A percentile compares a stretch with the other conserved stretches of the same genome.
Evolutionary conservation across 1,140 invertebrate species (phyloP).

Genomic region (Drosophila tropicalis): DNA sequence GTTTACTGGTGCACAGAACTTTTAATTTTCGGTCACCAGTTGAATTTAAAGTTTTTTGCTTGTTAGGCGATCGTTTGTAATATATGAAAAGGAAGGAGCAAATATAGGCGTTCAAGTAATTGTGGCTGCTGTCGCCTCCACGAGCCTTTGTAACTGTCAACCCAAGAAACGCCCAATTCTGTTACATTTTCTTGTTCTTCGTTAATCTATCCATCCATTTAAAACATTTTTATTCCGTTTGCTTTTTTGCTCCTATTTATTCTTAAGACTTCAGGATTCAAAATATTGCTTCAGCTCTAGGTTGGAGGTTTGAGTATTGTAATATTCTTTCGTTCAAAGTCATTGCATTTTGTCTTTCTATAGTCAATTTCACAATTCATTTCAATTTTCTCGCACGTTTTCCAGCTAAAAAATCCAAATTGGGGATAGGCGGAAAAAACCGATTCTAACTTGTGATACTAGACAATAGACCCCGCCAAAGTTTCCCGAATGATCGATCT

Average conservation of each 20-base stretch:
- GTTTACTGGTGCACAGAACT: slow-evolving; percentile 66
- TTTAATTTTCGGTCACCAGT: slow-evolving; percentile 65
- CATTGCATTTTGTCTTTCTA: too few relatives aligned
- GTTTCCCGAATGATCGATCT: slow-evolving; percentile 51
- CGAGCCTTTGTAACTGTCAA: slow-evolving; percentile 41
- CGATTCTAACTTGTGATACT: neutral
- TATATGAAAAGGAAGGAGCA: slow-evolving; percentile 12
- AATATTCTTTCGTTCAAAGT: too few relatives aligned
- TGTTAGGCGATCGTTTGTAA: slow-evolving; percentile 62
- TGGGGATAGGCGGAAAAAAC: slow-evolving; percentile 19
- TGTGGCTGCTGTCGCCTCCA: slow-evolving; percentile 42
- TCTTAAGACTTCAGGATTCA: slow-evolving; percentile 50
- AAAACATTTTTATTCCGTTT: neutral
- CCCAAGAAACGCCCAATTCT: slow-evolving; percentile 32
- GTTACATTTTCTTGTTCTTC: slow-evolving; percentile 23
- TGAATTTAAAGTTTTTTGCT: slow-evolving; percentile 61
- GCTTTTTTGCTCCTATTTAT: neutral
- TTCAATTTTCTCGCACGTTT: slow-evolving; percentile 19
- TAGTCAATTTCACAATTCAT: slow-evolving; percentile 6
- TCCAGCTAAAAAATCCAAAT: slow-evolving; percentile 51
- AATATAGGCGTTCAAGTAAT: slow-evolving; percentile 49
- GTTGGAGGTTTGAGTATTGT: slow-evolving; percentile 4
- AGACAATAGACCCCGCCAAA: slow-evolving; percentile 36
- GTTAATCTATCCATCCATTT: neutral
- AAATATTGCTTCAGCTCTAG: neutral